These are phyloP conservation scores for silkworm (Bombyx mori) DNA, from an alignment of 1,140 invertebrate genomes.

Conservation along the genomic window DNA sequence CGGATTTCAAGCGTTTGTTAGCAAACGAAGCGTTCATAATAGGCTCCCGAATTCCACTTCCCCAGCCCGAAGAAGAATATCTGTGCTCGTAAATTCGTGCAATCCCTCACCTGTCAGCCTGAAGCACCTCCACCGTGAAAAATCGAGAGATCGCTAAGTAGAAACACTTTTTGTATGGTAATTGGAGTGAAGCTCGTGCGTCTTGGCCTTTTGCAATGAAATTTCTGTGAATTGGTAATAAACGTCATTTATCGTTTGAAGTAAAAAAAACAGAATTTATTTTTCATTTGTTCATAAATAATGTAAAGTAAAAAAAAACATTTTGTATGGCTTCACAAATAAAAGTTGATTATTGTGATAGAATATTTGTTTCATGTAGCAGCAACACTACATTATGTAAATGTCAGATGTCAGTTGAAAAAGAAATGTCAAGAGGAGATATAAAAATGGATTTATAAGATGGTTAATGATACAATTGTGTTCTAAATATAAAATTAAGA, in stretches of 20 bases:
- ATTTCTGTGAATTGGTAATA: no score
- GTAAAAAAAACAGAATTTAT: not conserved
- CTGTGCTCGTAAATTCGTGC: slow-evolving; percentile 9
- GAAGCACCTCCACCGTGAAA: slow-evolving; percentile 4
- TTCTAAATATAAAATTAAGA: no score
- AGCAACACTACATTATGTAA: no score
- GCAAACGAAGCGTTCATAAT: slow-evolving; percentile 8
- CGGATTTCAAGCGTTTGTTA: slow-evolving; percentile 6
- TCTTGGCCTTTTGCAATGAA: not conserved
- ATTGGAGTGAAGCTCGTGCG: slow-evolving; percentile 1
- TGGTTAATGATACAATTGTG: no score
- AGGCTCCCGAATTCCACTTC: slow-evolving; percentile 9
- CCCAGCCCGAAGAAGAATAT: not conserved
- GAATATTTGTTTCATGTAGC: no score
- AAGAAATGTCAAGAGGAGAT: no score
- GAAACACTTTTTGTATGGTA: slow-evolving; percentile 7
- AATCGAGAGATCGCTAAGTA: slow-evolving; percentile 4
- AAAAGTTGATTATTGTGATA: not conserved
- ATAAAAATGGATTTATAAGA: no score
- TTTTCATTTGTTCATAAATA: not conserved
- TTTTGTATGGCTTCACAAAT: not conserved
- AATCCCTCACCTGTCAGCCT: slow-evolving; percentile 14
- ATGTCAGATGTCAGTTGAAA: no score
- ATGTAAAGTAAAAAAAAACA: not conserved
- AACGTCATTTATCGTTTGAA: no score